A percentile compares a stretch with the other conserved stretches of the same genome.
These are phyloP conservation scores for Scolopax bukidnonensis DNA, from an alignment of 2,797 vertebrate genomes.

Conservation along the genomic window DNA sequence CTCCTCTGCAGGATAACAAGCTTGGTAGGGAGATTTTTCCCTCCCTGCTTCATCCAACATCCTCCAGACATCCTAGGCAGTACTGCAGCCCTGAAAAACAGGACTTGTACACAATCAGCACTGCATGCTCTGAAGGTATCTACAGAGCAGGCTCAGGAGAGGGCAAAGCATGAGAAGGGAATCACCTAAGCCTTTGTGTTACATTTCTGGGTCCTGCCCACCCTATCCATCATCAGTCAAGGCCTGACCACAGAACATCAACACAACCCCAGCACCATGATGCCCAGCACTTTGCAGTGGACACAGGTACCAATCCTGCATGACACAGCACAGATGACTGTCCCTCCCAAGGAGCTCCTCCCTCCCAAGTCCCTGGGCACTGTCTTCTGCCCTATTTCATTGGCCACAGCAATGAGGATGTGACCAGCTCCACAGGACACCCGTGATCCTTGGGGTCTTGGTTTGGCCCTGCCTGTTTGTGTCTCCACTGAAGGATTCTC, in stretches of 20 bases:
- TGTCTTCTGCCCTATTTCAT: neutral
- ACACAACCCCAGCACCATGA: neutral
- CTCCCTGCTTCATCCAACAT: neutral
- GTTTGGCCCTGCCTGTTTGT: neutral
- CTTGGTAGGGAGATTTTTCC: neutral
- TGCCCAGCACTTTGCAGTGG: neutral
- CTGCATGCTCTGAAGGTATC: too few relatives aligned
- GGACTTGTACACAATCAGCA: neutral
- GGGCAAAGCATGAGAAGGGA: too few relatives aligned
- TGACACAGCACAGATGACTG: fast-evolving
- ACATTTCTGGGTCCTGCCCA: neutral
- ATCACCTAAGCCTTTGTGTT: too few relatives aligned
- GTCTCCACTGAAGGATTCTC: neutral
- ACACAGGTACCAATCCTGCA: neutral
- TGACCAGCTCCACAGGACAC: neutral
- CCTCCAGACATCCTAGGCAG: neutral
- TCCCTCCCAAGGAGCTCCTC: fast-evolving
- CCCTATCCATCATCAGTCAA: neutral
- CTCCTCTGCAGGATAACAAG: neutral
- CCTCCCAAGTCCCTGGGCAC: neutral
- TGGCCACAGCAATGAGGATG: neutral
- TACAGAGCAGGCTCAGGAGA: too few relatives aligned
- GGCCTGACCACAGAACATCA: neutral
- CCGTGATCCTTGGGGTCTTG: too few relatives aligned
- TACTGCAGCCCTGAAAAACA: neutral